These are phyloP conservation scores for Strix aluco DNA, from an alignment of 2,113 vertebrate genomes.

Conservation along the genomic window DNA sequence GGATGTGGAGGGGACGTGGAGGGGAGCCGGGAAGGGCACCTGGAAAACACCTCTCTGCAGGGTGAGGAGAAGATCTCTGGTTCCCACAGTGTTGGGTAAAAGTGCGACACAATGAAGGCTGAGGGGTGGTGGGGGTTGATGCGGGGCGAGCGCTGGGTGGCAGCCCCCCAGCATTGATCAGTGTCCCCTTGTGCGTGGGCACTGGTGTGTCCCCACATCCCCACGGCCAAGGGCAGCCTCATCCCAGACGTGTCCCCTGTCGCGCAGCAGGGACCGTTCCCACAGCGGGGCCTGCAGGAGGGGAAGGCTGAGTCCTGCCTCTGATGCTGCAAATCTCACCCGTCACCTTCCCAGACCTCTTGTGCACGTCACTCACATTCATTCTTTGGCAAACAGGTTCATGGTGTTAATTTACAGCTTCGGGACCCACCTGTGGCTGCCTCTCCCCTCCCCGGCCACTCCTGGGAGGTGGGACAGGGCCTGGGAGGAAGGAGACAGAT, in stretches of 20 bases:
- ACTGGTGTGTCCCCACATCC: fast-evolving
- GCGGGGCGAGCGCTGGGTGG: fast-evolving
- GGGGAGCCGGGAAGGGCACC: neutral
- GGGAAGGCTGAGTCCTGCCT: neutral
- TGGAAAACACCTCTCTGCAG: neutral
- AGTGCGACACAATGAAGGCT: neutral
- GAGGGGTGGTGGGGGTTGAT: neutral
- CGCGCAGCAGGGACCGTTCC: neutral
- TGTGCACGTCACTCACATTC: fast-evolving
- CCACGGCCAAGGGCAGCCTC: neutral
- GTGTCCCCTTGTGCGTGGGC: fast-evolving
- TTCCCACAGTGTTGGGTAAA: neutral
- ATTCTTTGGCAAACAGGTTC: neutral
- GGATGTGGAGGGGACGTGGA: no score
- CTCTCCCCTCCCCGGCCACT: neutral
- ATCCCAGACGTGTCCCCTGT: fast-evolving
- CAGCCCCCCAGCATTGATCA: neutral
- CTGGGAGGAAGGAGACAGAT: neutral
- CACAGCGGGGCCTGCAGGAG: fast-evolving
- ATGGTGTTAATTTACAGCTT: neutral
- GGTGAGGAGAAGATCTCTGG: neutral
- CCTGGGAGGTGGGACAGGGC: neutral
- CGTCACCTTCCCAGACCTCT: neutral
- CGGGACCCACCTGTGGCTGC: neutral
- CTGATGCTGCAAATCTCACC: neutral